Conservation (phyloP, 92 coral and sea anemone genomes). For the Parazoanthus atlanticus region DNA sequence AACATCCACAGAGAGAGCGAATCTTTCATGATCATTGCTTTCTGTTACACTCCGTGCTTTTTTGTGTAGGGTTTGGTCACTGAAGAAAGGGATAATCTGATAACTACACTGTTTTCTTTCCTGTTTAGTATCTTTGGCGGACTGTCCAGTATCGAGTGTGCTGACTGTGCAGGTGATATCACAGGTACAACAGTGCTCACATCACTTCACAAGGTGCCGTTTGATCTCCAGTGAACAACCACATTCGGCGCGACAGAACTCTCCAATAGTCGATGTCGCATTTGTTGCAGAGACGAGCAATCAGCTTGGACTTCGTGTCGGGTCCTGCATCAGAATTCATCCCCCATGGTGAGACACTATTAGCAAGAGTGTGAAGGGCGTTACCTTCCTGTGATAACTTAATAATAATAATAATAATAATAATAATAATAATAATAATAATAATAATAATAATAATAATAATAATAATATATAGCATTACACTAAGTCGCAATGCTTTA, state of each 20-base stretch:
- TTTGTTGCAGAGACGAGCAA: constrained; percentile 67
- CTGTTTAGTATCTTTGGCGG: not conserved
- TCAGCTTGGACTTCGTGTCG: constrained; percentile 57
- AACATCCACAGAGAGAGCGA: too few species aligned
- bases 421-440: too few species aligned
- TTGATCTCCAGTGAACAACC: constrained; percentile 45
- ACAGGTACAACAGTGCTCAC: constrained; percentile 55
- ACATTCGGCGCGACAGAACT: not conserved
- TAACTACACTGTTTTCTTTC: not conserved
- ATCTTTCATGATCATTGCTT: too few species aligned
- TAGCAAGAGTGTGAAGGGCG: not conserved
- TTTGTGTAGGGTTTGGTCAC: too few species aligned
- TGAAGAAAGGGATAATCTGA: not conserved
- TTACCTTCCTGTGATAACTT: too few species aligned
- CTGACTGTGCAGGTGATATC: constrained; percentile 65
- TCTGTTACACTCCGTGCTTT: too few species aligned
- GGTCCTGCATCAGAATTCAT: constrained; percentile 65
- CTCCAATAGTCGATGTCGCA: constrained; percentile 56
- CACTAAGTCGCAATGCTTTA: too few species aligned
- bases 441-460: too few species aligned
- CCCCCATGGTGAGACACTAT: constrained; percentile 75
- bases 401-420: too few species aligned
- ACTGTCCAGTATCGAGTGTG: constrained; percentile 20
- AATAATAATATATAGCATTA: too few species aligned
- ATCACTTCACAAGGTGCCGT: constrained; percentile 68